Percentiles rank a stretch among this genome's conserved stretches.
Conservation (phyloP, 1,140 invertebrate genomes). For the Sycobia sp. region DNA sequence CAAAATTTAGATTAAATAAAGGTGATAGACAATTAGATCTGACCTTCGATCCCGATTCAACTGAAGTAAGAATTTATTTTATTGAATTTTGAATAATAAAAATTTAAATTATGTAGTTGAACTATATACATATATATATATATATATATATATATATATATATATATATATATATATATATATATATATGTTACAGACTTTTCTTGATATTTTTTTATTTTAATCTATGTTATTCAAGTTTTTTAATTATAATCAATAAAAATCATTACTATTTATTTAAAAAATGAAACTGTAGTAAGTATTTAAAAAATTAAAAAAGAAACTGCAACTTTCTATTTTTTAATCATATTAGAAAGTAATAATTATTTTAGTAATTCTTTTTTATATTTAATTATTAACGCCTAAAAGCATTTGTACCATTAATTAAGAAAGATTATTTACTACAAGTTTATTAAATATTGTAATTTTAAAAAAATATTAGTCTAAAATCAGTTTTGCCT, state of each 20-base stretch:
- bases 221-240: no score
- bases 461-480: no score
- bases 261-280: neutral
- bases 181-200: neutral
- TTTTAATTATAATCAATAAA: no score
- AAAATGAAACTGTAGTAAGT: neutral
- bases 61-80: conserved; percentile 55
- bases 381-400: conserved; percentile 15
- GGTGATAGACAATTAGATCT: conserved; percentile 94
- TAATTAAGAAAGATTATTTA: no score
- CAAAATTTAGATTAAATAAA: conserved; percentile 95
- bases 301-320: neutral
- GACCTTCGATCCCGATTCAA: conserved; percentile 72
- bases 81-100: neutral
- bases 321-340: neutral
- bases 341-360: neutral
- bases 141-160: neutral
- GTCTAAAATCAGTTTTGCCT: no score
- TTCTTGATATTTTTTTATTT: neutral
- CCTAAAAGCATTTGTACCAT: no score
- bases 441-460: no score
- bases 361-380: neutral
- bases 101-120: neutral
- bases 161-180: neutral
- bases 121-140: no score